Percentiles rank a stretch among this genome's conserved stretches.
These are phyloP conservation scores for Mastigias papua DNA, from an alignment of 30 jellyfish, hydroid and myxozoan genomes.

Conservation along the genomic window DNA sequence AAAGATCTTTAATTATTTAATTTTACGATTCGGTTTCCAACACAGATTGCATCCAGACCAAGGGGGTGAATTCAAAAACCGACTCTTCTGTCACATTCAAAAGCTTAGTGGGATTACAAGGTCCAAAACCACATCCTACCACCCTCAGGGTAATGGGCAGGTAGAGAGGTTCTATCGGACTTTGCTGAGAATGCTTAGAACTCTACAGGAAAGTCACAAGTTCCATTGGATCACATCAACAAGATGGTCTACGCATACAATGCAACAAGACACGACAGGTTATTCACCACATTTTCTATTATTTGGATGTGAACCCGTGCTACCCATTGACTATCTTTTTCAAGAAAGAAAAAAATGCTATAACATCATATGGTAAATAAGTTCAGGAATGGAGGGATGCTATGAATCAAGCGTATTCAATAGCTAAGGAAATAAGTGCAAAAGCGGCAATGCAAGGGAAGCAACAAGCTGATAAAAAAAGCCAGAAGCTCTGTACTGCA, in stretches of 20 bases:
- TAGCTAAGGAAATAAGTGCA: constrained; percentile 12
- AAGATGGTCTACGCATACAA: constrained; percentile 31
- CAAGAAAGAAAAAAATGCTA: neutral
- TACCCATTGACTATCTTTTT: constrained; percentile 18
- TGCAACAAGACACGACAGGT: constrained; percentile 39
- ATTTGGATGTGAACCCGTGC: constrained; percentile 40
- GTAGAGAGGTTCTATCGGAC: constrained; percentile 42
- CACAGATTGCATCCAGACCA: constrained; percentile 43
- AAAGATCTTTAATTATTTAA: constrained; percentile 29
- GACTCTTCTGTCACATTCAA: constrained; percentile 12
- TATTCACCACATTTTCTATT: constrained; percentile 38
- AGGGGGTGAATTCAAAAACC: constrained; percentile 58
- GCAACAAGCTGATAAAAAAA: constrained; percentile 7
- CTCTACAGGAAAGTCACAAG: constrained; percentile 25
- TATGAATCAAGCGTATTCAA: constrained; percentile 20
- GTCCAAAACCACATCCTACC: neutral
- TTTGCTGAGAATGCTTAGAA: constrained; percentile 14
- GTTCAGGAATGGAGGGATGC: constrained; percentile 37
- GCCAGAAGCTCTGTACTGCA: constrained; percentile 15
- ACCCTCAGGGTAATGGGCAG: constrained; percentile 50
- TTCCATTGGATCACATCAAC: constrained; percentile 17
- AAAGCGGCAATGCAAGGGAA: constrained; percentile 23
- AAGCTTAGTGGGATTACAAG: constrained; percentile 15
- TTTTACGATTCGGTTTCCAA: constrained; percentile 50
- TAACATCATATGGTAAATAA: neutral